Base-by-base conservation (phyloP, 2,113 vertebrate species). In the Cephalopterus ornatus region DNA sequence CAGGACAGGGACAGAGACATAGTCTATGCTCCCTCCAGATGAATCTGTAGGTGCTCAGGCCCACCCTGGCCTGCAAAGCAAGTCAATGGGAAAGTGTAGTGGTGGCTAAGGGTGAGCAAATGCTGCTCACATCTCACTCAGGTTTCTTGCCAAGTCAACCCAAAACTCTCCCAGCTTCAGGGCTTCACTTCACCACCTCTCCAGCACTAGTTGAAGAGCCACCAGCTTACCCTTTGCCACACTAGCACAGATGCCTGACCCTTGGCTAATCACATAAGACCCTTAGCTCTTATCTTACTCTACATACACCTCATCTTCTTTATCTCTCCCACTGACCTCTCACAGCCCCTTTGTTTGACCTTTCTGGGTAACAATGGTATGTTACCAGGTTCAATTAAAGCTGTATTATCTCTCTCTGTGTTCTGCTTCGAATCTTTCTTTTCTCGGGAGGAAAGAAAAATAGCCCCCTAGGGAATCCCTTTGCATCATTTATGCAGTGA, bases 231-330 rank as follows among this genome's bases (percentile, higher is more conserved):
- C 16, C 30, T 49, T 63, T 62, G 58, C 47, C 67, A 80, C 55
- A 70, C 46, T 33, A 75, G 41, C 58, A 46, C 77, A 78, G 55
- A 91, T 0, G 20, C 70, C 61, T 95, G 91, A 93, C 85, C 67
- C 41, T 68, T 53, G 58, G 65, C 30, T 91, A 88, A 89, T 87
- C 0, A 0, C 0, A 0, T 33, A 72, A 63, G n/a, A 44, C 44
- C 56, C 39, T 85, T 44, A 55, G 19, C 32, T 93, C 72, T 95
- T 96, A 95, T 88, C 92, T 92, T 92, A 81, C 28, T 52, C 52
- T 30, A 59, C 23, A 10, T 22, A 67, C 30, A 77, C n/a, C 79
- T 88, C 90, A 92, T 91, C 80, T 67, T 87, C 66, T 59, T 95
- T 95, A 88, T 93, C 85, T 88, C 42, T 58, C 65, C 44, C 65